Base-by-base conservation (phyloP, 2,113 vertebrate species). In the Sylvietta virens region DNA sequence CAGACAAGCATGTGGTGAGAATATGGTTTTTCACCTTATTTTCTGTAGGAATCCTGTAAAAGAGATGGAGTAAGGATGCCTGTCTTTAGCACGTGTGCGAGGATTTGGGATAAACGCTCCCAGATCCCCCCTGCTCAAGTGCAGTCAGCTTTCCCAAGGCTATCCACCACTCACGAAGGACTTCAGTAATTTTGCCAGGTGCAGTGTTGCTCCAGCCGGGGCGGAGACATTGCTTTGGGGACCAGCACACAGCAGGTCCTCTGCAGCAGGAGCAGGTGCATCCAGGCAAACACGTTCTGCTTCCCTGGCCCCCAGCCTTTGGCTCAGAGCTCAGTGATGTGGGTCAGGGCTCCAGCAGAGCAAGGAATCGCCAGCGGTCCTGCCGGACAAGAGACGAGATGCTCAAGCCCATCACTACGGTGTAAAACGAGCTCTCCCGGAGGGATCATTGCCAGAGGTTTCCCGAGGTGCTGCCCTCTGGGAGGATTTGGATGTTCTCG, bases 51-150 rank as follows among this genome's bases (percentile, higher is more conserved):
- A 61, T 37, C 15, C 27, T 1, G 1, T 18, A 28, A 45, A 48
- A 35, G 42, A 42, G 54, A n/a, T 18, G 44, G 27, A 56, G 16
- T 26, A 21, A 7, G 22, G 18, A 20, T 37, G 19, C 50, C 62
- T 44, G 51, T n/a, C 57, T 50, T 37, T 15, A 33, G n/a, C 42
- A 13, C 0, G 0, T 1, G 0, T 5, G 33, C 24, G 42, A 69
- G 50, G 24, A 22, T 37, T 40, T 66, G 51, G 79, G 39, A 53
- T 35, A 40, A 73, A 8, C 7, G 14, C 48, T 45, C 33, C 22
- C 62, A 17, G 39, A 61, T 27, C 0, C 1, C 30, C 56, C 3
- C 61, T 58, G 7, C 26, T 33, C 17, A 7, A 15, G 23, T 2
- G 7, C 33, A 33, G 5, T 42, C 35, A 44, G 89, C 39, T 87